Base-by-base conservation (phyloP, 2,888 invertebrate genomes). In the Yponomeuta cagnagella region DNA sequence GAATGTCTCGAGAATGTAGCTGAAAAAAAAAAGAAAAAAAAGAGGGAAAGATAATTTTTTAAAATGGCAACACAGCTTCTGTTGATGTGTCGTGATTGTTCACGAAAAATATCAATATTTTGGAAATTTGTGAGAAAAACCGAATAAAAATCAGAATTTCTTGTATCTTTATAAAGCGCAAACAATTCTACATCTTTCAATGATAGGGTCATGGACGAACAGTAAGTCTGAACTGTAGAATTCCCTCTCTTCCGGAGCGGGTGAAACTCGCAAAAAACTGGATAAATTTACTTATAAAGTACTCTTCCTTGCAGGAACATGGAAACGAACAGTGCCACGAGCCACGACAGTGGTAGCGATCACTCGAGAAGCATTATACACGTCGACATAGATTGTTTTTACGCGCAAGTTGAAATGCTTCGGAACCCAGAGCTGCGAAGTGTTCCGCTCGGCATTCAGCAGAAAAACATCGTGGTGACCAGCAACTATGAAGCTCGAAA, bases 361-460 rank as follows among this genome's bases (percentile, higher is more conserved):
- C 96, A 96, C 85, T 89, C 93, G 71, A 94, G 94, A 79, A 94
- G 94, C 73, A 95, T 97, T 76, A 93, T 97, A 79, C 97, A 97
- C 83, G 91, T 97, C 77, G 97, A 97, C 82, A 93, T 96, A 82
- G 97, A 97, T 84, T 97, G 95, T 84, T 97, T 96, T 88, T 97
- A 97, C 88, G 97, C 97, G 73, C 97, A 97, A 93, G 96, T 97
- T 75, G 97, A 97, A 88, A 96, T 95, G 93, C 83, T 95, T 72
- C 94, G 94, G 76, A 94, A 96, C 82, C 96, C 96, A 3, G 92
- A 94, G 77, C 86, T 96, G 71, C 92, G 93, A 74, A 88, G 90
- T 71, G 93, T 94, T 76, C 96, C 97, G 48, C 85, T 97, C 74
- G 97, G 97, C 70, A 94, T 97, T 63, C 95, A 97, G 83, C 97